These are phyloP conservation scores for Dryobates pubescens DNA, from an alignment of 2,797 vertebrate species.

Conservation along the genomic window DNA sequence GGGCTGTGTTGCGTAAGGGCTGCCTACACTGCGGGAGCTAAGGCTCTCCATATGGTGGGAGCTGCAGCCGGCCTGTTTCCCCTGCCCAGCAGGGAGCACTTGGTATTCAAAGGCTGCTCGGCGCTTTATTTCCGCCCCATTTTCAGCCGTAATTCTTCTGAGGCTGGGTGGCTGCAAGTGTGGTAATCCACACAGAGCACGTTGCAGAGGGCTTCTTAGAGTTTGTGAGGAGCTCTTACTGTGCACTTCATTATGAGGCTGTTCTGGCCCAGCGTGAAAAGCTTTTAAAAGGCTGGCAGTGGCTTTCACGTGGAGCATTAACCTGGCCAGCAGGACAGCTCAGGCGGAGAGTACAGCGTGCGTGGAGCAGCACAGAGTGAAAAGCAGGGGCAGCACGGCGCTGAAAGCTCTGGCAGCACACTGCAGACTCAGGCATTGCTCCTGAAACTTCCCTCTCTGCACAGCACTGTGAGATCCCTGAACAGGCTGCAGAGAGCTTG, in stretches of 20 bases:
- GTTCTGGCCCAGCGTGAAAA: slow-evolving; percentile 54
- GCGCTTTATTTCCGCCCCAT: slow-evolving; percentile 50
- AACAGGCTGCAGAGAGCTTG: background rate
- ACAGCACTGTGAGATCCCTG: background rate
- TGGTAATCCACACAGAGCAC: slow-evolving; percentile 49
- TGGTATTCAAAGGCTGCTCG: slow-evolving; percentile 44
- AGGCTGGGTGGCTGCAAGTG: slow-evolving; percentile 46
- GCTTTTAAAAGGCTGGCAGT: slow-evolving; percentile 53
- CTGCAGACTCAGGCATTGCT: background rate
- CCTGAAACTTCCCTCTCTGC: slow-evolving; percentile 9
- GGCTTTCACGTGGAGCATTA: slow-evolving; percentile 48
- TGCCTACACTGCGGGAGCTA: slow-evolving; percentile 40
- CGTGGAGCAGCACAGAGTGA: background rate
- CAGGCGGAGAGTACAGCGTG: slow-evolving; percentile 2
- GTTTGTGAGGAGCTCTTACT: slow-evolving; percentile 48
- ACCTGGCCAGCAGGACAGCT: slow-evolving; percentile 42
- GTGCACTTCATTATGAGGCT: slow-evolving; percentile 41
- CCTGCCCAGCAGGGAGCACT: slow-evolving; percentile 48
- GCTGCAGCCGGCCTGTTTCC: slow-evolving; percentile 53
- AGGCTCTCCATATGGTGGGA: slow-evolving; percentile 47
- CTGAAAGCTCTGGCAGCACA: slow-evolving; percentile 17
- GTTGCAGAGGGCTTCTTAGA: slow-evolving; percentile 35
- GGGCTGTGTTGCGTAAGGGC: slow-evolving; percentile 41
- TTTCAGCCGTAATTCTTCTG: slow-evolving; percentile 67
- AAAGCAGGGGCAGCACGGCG: background rate